phyloP scores from a whole-genome alignment of 2,113 vertebrate species.

The Epinephelus moara region DNA sequence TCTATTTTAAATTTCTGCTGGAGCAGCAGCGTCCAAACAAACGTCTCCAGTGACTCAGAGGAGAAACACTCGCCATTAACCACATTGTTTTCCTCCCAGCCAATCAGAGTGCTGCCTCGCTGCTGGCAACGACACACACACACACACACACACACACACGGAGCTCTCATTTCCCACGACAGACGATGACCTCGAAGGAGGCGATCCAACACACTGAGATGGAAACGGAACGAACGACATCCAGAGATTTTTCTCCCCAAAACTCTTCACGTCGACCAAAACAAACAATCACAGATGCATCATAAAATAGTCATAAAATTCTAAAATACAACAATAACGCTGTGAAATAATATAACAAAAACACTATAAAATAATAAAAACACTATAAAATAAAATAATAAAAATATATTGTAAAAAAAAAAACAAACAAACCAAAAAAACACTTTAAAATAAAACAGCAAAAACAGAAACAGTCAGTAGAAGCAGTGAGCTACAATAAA shows the following conservation, averaged over 20 bases:
- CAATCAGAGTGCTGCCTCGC: constrained; percentile 14
- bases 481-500: no score
- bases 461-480: background rate
- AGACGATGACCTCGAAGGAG: constrained; percentile 66
- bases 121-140: constrained; percentile 18
- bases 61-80: constrained; percentile 11
- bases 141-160: constrained; percentile 20
- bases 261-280: background rate
- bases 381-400: background rate
- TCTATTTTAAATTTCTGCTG: background rate
- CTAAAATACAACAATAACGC: background rate
- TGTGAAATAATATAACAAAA: background rate
- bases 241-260: background rate
- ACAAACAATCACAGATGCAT: background rate
- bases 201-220: constrained; percentile 44
- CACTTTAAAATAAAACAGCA: background rate
- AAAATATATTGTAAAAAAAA: background rate
- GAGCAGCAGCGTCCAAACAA: background rate
- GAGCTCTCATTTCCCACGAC: constrained; percentile 70
- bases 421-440: background rate
- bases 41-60: constrained; percentile 44
- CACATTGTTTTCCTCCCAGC: constrained; percentile 30
- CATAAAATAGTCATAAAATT: background rate
- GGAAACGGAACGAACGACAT: constrained; percentile 30
- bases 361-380: background rate